Conservation (phyloP, 2,888 invertebrate genomes). For the Platycheirus albimanus region DNA sequence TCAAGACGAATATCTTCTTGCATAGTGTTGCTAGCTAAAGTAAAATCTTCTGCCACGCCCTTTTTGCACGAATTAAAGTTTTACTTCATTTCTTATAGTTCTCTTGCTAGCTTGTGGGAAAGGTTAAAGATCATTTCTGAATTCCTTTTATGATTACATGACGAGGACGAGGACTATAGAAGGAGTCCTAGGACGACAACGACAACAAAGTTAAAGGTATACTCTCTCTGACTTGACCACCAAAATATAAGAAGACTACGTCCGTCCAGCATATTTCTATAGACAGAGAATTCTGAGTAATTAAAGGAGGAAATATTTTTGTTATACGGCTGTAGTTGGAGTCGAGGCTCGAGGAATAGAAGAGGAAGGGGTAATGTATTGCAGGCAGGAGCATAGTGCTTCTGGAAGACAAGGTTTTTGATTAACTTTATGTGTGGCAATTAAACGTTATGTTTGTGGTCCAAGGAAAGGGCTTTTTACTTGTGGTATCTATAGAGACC, state of each 20-base stretch:
- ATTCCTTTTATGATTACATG: slow-evolving; percentile 62
- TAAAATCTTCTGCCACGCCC: slow-evolving; percentile 33
- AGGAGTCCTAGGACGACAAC: no score
- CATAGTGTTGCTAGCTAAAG: slow-evolving; percentile 16
- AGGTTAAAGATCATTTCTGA: slow-evolving; percentile 32
- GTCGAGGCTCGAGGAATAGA: no score
- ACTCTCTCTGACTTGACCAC: slow-evolving; percentile 55
- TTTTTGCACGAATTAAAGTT: slow-evolving; percentile 53
- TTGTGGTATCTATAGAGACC: slow-evolving; percentile 22
- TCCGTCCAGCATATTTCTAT: slow-evolving; percentile 25
- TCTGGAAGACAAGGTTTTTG: slow-evolving; percentile 48
- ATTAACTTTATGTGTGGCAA: slow-evolving; percentile 68
- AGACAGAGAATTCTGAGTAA: slow-evolving; percentile 9
- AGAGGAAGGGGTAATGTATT: no score
- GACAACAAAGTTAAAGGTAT: slow-evolving; percentile 8
- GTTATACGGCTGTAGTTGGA: no score
- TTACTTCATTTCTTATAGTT: slow-evolving; percentile 40
- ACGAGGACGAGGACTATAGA: slow-evolving; percentile 8
- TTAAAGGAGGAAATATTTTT: slow-evolving; percentile 35
- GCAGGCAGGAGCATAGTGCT: no score
- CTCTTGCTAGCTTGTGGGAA: neutral
- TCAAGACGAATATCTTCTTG: slow-evolving; percentile 64
- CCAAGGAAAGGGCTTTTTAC: slow-evolving; percentile 10
- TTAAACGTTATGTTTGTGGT: slow-evolving; percentile 57
- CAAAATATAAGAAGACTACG: slow-evolving; percentile 36